phyloP scores from a whole-genome alignment of 2,113 vertebrate genomes.

The Anhinga rufa region DNA sequence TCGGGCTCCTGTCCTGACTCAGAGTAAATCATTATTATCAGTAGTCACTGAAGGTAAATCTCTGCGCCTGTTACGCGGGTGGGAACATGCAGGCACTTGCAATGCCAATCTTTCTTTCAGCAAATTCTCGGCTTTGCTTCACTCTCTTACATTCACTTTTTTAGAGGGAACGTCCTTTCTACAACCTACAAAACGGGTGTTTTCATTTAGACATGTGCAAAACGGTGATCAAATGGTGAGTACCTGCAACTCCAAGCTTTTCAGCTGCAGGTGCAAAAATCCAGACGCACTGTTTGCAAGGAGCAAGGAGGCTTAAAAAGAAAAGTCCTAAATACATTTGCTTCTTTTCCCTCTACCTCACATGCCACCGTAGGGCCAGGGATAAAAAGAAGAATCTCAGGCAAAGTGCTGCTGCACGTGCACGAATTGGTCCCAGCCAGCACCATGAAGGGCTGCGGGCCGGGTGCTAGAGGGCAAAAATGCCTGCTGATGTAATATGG shows the following conservation, averaged over 20 bases:
- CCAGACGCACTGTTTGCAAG: background rate
- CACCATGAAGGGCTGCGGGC: background rate
- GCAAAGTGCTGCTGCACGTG: background rate
- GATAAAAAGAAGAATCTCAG: background rate
- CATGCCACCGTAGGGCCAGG: background rate
- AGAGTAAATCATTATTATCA: background rate
- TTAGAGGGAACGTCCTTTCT: background rate
- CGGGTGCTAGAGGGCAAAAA: background rate
- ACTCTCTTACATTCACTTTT: background rate
- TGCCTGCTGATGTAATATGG: background rate
- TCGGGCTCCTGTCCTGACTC: background rate
- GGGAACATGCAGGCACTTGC: background rate
- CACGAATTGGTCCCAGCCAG: too few relatives aligned
- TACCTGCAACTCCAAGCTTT: background rate
- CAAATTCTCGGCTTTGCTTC: background rate
- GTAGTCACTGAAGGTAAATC: background rate
- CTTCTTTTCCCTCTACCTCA: background rate
- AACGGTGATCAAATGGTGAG: background rate
- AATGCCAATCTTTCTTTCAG: background rate
- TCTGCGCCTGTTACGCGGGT: background rate
- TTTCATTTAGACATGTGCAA: background rate
- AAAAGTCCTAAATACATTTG: background rate
- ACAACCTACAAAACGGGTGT: background rate
- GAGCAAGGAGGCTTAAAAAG: background rate
- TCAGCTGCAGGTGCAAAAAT: background rate